Evolutionary conservation across 2,113 vertebrate genomes (phyloP), one percentile per base, ranked within the genome.

Genomic region (Lamprologus ornatipinnis): DNA sequence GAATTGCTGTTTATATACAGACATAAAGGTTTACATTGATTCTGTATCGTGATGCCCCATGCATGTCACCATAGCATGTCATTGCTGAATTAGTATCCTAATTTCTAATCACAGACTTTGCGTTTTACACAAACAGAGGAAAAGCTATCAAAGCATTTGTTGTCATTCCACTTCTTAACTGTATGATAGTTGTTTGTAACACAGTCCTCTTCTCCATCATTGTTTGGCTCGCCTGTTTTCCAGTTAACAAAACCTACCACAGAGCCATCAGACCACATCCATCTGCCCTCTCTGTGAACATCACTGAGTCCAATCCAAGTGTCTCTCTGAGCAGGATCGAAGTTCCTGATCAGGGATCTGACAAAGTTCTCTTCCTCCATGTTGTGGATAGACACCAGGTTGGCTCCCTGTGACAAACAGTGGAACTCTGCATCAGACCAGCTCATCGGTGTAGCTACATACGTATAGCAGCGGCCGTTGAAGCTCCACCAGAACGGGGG

Each of bases 241-340:
- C 58, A 85, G 3, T 42, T 12, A 1, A 3, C 0, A 49, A 47
- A 91, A 0, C 0, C 0, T 7, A 7, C 6, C 1, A 35, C 33
- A 37, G 82, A 84, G 4, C 65, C 65, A 55, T 91, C 85, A 33
- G 87, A 87, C 90, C 90, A 91, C 68, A 83, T 87, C 87, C 87
- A 91, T 5, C 1, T 4, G 4, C 78, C 65, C 37, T 86, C 65
- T 8, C 17, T 55, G 3, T 81, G 60, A 3, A 0, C 1, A 7
- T 87, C 87, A 65, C 0, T 83, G 51, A 88, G 80, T 80, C 86
- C 84, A 7, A 81, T 86, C 83, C 86, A 91, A 5, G 84, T 40
- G 2, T 0, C 0, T 15, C 23, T 47, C 2, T 78, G 1, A 6
- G 8, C 0, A 3, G 0, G 81, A 6, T 92, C 83, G 0, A 33